A percentile compares a stretch with the other conserved stretches of the same genome.
These are phyloP conservation scores for Lipophrys pholis DNA, from an alignment of 2,113 vertebrate genomes.

Conservation along the genomic window DNA sequence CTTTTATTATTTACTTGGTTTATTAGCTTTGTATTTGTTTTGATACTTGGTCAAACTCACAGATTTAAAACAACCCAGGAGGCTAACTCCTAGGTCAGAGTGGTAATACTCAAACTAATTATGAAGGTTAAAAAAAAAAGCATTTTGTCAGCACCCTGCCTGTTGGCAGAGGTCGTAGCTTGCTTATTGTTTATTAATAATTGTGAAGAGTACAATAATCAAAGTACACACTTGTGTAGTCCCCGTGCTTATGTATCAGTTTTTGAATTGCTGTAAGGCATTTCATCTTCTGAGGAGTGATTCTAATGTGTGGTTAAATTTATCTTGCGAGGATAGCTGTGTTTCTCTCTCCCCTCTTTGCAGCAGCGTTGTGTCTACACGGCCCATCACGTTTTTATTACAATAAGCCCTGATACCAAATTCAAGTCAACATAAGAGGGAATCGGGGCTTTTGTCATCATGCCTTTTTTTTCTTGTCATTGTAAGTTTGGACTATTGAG, in stretches of 20 bases:
- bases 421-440: too few species aligned
- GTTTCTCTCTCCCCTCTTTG: slow-evolving; percentile 1
- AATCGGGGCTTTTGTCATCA: too few species aligned
- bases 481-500: too few species aligned
- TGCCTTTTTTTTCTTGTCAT: too few species aligned
- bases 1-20: neutral
- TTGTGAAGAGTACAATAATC: neutral
- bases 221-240: neutral
- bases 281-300: slow-evolving; percentile 26
- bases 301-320: slow-evolving; percentile 29
- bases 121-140: slow-evolving; percentile 13
- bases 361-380: slow-evolving; percentile 14
- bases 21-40: neutral
- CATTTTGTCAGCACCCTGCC: slow-evolving; percentile 2
- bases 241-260: slow-evolving; percentile 14
- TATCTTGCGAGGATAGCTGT: neutral
- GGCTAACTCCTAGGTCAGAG: slow-evolving; percentile 6
- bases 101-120: slow-evolving; percentile 9
- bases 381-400: slow-evolving; percentile 31
- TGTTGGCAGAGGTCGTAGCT: neutral
- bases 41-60: neutral
- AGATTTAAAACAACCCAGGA: slow-evolving; percentile 3
- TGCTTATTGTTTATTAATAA: neutral
- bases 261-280: slow-evolving; percentile 35
- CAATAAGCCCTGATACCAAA: too few species aligned